phyloP scores from a whole-genome alignment of 2,888 invertebrate genomes.

The Acrobeloides nanus region DNA sequence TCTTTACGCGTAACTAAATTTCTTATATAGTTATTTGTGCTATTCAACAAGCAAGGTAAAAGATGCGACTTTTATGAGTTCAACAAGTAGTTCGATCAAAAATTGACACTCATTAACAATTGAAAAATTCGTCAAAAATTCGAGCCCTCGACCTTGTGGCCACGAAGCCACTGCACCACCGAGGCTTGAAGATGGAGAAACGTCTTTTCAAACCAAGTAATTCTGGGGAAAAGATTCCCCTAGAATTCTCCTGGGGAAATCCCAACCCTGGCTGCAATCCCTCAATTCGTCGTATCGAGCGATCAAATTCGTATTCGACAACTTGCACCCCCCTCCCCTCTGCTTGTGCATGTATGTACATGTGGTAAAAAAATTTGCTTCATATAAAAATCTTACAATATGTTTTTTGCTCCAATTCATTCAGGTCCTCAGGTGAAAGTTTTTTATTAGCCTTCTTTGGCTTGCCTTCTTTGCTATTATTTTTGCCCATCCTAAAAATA shows the following conservation, averaged over 20 bases:
- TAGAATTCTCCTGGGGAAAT: too few species aligned
- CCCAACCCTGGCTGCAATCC: too few species aligned
- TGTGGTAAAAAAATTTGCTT: not conserved
- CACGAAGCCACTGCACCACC: too few species aligned
- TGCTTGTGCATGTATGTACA: not conserved
- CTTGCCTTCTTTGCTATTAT: constrained; percentile 36
- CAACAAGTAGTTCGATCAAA: too few species aligned
- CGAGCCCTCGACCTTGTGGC: too few species aligned
- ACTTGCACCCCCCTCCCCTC: not conserved
- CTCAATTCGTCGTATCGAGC: too few species aligned
- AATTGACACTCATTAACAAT: too few species aligned
- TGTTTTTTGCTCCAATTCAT: constrained; percentile 40
- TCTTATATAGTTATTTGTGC: not conserved
- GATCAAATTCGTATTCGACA: not conserved
- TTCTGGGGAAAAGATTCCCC: too few species aligned
- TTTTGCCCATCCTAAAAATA: constrained; percentile 39
- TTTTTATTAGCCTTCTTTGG: constrained; percentile 48
- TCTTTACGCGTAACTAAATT: constrained; percentile 55
- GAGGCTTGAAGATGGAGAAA: too few species aligned
- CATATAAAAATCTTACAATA: constrained; percentile 37
- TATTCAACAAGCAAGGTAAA: constrained; percentile 1
- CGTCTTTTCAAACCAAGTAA: too few species aligned
- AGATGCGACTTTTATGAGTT: not conserved
- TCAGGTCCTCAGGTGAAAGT: constrained; percentile 39
- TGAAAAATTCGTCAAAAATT: too few species aligned